Evolutionary conservation across 2,888 invertebrate genomes (phyloP).

Genomic region (Acanthacorydalis orientalis): DNA sequence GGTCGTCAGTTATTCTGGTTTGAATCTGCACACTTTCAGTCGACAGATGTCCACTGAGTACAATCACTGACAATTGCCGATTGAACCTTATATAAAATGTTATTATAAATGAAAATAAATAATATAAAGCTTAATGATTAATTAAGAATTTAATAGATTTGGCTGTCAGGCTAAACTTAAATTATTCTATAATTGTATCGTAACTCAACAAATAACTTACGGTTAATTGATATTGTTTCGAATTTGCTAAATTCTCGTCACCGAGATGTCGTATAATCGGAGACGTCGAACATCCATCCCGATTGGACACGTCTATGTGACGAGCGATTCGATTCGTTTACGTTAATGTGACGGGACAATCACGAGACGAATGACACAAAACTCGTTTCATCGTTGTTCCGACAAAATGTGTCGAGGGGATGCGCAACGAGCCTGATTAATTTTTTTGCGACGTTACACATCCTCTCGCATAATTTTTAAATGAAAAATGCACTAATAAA

Average conservation of each 20-base stretch:
- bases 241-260: not conserved
- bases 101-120: slow-evolving; percentile 1
- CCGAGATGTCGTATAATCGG: not conserved
- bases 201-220: slow-evolving; percentile 2
- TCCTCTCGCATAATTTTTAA: no score
- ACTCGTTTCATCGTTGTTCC: no score
- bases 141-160: slow-evolving; percentile 18
- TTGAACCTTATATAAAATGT: not conserved
- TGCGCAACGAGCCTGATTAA: no score
- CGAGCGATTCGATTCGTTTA: no score
- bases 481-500: not conserved
- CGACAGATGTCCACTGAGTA: not conserved
- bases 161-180: slow-evolving; percentile 18
- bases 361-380: no score
- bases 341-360: no score
- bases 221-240: not conserved
- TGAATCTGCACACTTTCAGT: not conserved
- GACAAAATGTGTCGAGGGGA: no score
- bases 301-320: no score
- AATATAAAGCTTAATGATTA: slow-evolving; percentile 15
- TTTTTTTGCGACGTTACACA: no score
- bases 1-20: not conserved
- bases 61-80: not conserved
- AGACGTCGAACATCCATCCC: no score
- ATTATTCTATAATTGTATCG: not conserved